A percentile compares a stretch with the other conserved stretches of the same genome.
Conservation (phyloP, 2,888 invertebrate genomes). For the Polia nebulosa region DNA sequence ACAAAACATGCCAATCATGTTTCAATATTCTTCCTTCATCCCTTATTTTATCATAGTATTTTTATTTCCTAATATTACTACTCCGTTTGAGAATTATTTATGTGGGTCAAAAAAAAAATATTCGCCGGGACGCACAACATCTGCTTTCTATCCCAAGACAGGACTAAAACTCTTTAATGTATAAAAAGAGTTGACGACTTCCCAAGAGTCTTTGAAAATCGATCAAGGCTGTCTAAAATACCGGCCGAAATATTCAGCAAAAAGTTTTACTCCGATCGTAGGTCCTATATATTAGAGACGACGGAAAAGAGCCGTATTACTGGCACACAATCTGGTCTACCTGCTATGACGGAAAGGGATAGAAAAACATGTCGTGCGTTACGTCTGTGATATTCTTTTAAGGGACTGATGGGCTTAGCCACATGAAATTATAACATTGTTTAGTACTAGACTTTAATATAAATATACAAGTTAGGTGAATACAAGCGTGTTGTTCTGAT, state of each 20-base stretch:
- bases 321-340: constrained; percentile 13
- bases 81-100: constrained; percentile 15
- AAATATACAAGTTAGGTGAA: no score
- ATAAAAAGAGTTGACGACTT: constrained; percentile 55
- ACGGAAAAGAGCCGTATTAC: constrained; percentile 2
- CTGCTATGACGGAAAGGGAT: constrained; percentile 8
- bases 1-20: not conserved
- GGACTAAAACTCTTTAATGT: constrained; percentile 44
- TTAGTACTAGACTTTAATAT: no score
- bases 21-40: not conserved
- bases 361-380: not conserved
- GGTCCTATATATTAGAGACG: constrained; percentile 36
- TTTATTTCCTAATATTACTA: constrained; percentile 13
- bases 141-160: constrained; percentile 38
- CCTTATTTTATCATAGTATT: not conserved
- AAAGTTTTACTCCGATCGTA: constrained; percentile 32
- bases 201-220: constrained; percentile 57
- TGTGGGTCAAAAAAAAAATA: constrained; percentile 34
- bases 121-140: constrained; percentile 30
- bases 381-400: not conserved
- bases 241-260: constrained; percentile 42
- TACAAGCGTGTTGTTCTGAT: no score
- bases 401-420: not conserved
- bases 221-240: constrained; percentile 45
- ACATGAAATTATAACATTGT: no score